Base-by-base conservation (phyloP, 2,113 vertebrate species). In the Pomatorhinus ruficollis region DNA sequence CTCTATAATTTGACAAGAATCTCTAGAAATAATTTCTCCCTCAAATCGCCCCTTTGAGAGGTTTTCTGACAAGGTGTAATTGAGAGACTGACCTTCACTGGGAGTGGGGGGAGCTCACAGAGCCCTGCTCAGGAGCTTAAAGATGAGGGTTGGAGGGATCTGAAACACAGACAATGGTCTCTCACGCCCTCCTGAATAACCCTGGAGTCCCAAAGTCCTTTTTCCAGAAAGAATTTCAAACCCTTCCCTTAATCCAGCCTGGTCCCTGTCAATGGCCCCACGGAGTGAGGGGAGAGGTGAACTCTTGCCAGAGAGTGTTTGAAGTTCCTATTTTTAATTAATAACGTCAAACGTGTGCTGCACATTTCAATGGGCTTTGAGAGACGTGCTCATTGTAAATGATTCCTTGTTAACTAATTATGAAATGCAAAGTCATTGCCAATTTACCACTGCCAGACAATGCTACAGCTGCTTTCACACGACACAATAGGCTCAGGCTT, bases 341-440 rank as follows among this genome's bases (percentile, higher is more conserved):
- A 15, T 5, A 56, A 53, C 12, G 20, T 56, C 90, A 82, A 50
- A 56, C 5, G 0, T 4, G 52, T 15, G 53, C 91, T 15, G 47
- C 89, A 78, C 35, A 11, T n/a, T 33, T 78, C 87, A 74, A 11
- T 20, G 72, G 45, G 25, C 7, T 30, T 31, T 64, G 90, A 94
- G 50, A 86, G 91, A 59, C 40, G 0, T 9, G 28, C 6, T 4
- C 31, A 24, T 83, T 37, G 75, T 54, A 50, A 94, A 77, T 5
- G 16, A 63, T 39, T 83, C 83, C 80, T 78, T 16, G 52, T 92
- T 87, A 92, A 28, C 80, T 83, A 70, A 90, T 89, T 95, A 89
- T 44, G 89, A 91, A 95, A 95, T 37, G 69, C 77, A 68, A 92
- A 95, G 74, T 84, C 95, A 76, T 10, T 91, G 89, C 81, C 89